These are phyloP conservation scores for Paguma larvata DNA, from an alignment of 2,797 vertebrate genomes.

Conservation along the genomic window DNA sequence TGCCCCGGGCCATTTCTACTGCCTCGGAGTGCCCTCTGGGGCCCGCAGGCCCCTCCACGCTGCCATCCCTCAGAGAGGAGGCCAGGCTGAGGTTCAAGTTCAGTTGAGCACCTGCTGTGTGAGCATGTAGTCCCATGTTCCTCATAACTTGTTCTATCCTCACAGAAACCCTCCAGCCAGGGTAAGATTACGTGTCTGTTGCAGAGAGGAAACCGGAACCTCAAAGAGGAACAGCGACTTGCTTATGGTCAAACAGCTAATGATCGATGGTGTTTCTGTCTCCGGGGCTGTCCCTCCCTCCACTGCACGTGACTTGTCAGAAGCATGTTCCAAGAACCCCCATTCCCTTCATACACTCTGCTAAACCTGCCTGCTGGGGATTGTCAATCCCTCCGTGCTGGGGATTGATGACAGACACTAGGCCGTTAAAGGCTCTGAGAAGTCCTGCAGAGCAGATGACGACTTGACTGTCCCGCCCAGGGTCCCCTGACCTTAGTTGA, in stretches of 20 bases:
- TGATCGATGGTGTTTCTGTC: background rate
- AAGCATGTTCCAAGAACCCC: fast-evolving
- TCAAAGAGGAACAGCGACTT: background rate
- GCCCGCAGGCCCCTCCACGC: background rate
- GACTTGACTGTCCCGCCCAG: background rate
- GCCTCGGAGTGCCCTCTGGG: background rate
- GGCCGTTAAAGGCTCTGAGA: background rate
- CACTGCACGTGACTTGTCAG: too few species aligned
- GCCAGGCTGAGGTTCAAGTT: background rate
- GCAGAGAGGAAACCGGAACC: background rate
- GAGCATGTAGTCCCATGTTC: background rate
- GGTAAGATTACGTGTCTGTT: too few species aligned
- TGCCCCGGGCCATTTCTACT: too few species aligned
- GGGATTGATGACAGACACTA: background rate
- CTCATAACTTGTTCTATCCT: background rate
- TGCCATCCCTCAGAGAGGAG: background rate
- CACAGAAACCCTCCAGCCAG: background rate
- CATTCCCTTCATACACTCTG: background rate
- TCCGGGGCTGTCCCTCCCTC: background rate
- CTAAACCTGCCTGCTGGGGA: background rate
- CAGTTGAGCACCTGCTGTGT: background rate
- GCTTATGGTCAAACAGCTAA: background rate
- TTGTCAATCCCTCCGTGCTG: too few species aligned
- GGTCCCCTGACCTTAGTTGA: too few species aligned
- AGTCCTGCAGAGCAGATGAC: background rate